Percentiles rank a stretch among this genome's conserved stretches.
These are phyloP conservation scores for Elephas maximus DNA, from an alignment of 2,113 vertebrate genomes.

Conservation along the genomic window DNA sequence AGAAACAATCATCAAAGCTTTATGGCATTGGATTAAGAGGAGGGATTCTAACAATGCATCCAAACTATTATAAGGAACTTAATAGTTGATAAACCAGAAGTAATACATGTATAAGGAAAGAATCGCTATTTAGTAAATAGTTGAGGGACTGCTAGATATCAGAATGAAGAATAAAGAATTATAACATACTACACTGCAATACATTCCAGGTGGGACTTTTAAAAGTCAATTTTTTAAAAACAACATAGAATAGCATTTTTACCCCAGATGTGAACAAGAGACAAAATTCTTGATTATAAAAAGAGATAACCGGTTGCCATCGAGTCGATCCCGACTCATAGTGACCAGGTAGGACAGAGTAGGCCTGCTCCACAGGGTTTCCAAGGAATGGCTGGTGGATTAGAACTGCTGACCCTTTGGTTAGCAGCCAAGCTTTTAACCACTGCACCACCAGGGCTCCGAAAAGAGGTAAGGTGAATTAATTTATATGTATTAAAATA, in stretches of 20 bases:
- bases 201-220: background rate
- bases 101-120: slow-evolving; percentile 36
- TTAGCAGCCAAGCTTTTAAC: too few species aligned
- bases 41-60: slow-evolving; percentile 30
- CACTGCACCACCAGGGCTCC: too few species aligned
- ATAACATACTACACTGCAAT: background rate
- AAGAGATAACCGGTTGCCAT: background rate
- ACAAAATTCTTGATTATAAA: slow-evolving; percentile 52
- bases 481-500: slow-evolving; percentile 39
- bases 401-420: too few species aligned
- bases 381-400: too few species aligned
- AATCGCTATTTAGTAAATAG: slow-evolving; percentile 41
- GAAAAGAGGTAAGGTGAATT: slow-evolving; percentile 17
- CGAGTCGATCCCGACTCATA: too few species aligned
- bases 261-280: background rate
- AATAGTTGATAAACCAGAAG: slow-evolving; percentile 42
- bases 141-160: slow-evolving; percentile 1
- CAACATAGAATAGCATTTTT: slow-evolving; percentile 53
- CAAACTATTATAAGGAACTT: slow-evolving; percentile 6
- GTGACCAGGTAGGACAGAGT: too few species aligned
- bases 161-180: slow-evolving; percentile 50
- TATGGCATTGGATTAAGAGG: background rate
- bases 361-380: too few species aligned
- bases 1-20: slow-evolving; percentile 52
- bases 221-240: slow-evolving; percentile 24